Evolutionary conservation across 2,888 invertebrate species (phyloP), one percentile per base, ranked within the genome.

Genomic region (Tribolium freemani): DNA sequence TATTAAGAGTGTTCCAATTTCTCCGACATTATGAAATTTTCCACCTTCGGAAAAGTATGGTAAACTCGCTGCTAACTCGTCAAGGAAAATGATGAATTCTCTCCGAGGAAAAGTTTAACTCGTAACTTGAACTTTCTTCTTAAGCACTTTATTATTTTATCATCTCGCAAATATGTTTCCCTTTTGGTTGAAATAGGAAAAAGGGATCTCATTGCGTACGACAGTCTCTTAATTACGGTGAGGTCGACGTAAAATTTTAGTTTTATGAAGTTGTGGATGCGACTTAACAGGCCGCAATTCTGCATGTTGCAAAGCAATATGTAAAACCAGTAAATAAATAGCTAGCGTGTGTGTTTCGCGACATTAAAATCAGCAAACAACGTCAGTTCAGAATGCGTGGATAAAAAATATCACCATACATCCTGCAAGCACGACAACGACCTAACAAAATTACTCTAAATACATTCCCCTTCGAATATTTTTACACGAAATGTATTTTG

Each of bases 291-390:
- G 64, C 63, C 50, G 51, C 66, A 64, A 57, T 50, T 71, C 74
- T 78, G 77, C 77, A 79, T 79, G 79, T 77, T 76, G 74, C 70
- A 75, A 74, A 72, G 78, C 77, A 78, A 81, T 80, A 77, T 81
- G 80, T 78, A 77, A 72, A 76, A 69, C 78, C 71, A 77, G 77
- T 78, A 77, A 80, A 83, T 82, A 82, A 82, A 82, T 82, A 79
- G 77, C 79, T 63, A 71, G 75, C 78, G 76, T 80, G 81, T 82
- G 73, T 79, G 79, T 78, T 82, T 79, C 78, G 79, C 80, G 80
- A 82, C 82, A 80, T 82, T 82, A 81, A 82, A 83, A 83, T 82
- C 80, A 77, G 79, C 81, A 79, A 82, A 82, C 81, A 82, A 78
- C 80, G 79, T 75, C 78, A 72, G 78, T 77, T 75, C 76, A 79